These are phyloP conservation scores for Silurus meridionalis DNA, from an alignment of 2,113 vertebrate genomes.

Conservation along the genomic window DNA sequence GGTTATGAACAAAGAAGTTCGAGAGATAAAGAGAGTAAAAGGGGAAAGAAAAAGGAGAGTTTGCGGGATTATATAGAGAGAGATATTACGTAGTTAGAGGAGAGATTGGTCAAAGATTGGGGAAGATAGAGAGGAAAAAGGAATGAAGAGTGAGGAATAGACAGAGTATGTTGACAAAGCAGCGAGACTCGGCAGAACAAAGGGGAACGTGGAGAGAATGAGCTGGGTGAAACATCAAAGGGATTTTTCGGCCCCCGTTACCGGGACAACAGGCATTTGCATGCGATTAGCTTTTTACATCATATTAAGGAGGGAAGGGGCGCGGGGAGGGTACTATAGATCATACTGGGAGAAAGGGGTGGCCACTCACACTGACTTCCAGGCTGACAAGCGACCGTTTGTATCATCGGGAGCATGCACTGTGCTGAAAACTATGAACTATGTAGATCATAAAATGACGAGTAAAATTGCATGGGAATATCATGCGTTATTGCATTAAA, in stretches of 20 bases:
- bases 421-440: neutral
- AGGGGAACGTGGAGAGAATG: conserved; percentile 82
- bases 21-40: neutral
- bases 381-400: conserved; percentile 60
- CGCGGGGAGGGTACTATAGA: conserved; percentile 62
- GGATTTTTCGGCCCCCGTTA: conserved; percentile 82
- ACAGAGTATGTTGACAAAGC: conserved; percentile 75
- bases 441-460: neutral
- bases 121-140: conserved; percentile 33
- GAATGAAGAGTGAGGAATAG: conserved; percentile 45
- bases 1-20: conserved; percentile 35
- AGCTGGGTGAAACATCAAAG: conserved; percentile 83
- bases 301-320: conserved; percentile 78
- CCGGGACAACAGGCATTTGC: conserved; percentile 85
- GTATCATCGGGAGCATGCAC: conserved; percentile 21
- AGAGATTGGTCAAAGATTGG: conserved; percentile 26
- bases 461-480: neutral
- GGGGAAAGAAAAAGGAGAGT: conserved; percentile 3
- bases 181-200: conserved; percentile 79
- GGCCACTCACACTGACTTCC: conserved; percentile 73
- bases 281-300: conserved; percentile 85
- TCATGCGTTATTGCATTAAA: neutral
- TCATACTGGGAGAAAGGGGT: conserved; percentile 62
- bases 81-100: conserved; percentile 36
- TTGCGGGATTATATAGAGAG: conserved; percentile 10